Evolutionary conservation across 1,140 invertebrate species (phyloP), one percentile per base, ranked within the genome.

Genomic region (Nasonia longicornis): DNA sequence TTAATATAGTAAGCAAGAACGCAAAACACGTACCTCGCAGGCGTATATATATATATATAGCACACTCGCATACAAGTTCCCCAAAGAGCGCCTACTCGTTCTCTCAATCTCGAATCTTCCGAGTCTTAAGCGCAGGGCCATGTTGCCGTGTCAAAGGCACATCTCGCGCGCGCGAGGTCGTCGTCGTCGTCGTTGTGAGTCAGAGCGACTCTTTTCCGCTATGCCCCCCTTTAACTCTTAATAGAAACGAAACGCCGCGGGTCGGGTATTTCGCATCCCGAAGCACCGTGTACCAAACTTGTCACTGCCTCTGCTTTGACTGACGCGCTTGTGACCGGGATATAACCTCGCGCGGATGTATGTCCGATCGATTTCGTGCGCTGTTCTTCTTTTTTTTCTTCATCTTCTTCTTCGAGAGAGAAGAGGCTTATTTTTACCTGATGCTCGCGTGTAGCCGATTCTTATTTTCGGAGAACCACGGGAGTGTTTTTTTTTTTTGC

Each of bases 91-190:
- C 16, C 72, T 74, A 16, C 29, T 71, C 31, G 20, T 26, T 58
- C 22, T 52, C 42, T 31, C 35, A 10, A 38, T 63, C 20, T 72
- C 58, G 52, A 67, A 26, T 10, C 29, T 16, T n/a, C 63, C 16
- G n/a, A 58, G 80, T 45, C 69, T 76, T 89, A 89, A 89, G 86
- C 87, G 85, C 88, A 87, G 86, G 87, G 83, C 85, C 87, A 84
- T 89, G 89, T 90, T 86, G 85, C 11, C 64, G 67, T 86, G 89
- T 82, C 80, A 77, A 77, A 82, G 74, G 35, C 73, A 26, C 42
- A 2, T 10, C 2, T 29, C 58, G 58, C 38, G 31, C 2, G 20
- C 58, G 58, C 63, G n/a, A 14, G 10, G 58, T 67, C 29, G 63
- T 77, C 70, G 70, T 22, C 52, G 63, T 22, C 52, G 63, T 35